These are phyloP conservation scores for Heterodera schachtii DNA, from an alignment of 1,140 invertebrate species.

Conservation along the genomic window DNA sequence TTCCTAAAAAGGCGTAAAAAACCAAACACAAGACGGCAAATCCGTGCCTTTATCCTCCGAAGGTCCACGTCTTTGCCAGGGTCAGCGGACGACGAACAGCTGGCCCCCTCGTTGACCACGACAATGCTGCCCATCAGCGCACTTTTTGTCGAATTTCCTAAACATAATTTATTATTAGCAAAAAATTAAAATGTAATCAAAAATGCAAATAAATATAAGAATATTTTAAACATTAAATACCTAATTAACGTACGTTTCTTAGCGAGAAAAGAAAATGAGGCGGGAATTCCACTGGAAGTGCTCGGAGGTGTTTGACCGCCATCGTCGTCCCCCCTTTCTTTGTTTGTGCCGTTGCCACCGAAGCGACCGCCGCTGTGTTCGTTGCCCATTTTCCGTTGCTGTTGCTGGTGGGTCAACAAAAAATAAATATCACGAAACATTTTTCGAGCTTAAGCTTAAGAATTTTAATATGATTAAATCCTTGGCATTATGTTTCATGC, in stretches of 20 bases:
- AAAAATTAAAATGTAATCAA: neutral
- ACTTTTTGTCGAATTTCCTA: slow-evolving; percentile 31
- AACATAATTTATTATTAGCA: slow-evolving; percentile 6
- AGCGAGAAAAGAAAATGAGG: slow-evolving; percentile 39
- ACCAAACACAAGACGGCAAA: neutral
- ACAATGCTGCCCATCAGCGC: slow-evolving; percentile 38
- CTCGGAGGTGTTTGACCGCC: slow-evolving; percentile 16
- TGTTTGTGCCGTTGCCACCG: neutral
- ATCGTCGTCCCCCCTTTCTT: slow-evolving; percentile 1
- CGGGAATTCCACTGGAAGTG: slow-evolving; percentile 26
- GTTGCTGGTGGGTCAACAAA: neutral
- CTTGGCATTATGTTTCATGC: too few relatives aligned
- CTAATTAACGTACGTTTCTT: slow-evolving; percentile 20
- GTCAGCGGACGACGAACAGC: slow-evolving; percentile 34
- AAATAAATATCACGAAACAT: too few relatives aligned
- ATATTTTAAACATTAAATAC: neutral
- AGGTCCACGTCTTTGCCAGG: slow-evolving; percentile 53
- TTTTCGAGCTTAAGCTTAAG: too few relatives aligned
- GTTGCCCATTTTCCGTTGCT: slow-evolving; percentile 10
- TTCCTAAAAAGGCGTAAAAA: slow-evolving; percentile 33
- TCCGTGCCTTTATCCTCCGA: slow-evolving; percentile 46
- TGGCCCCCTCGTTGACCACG: slow-evolving; percentile 45
- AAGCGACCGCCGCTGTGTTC: slow-evolving; percentile 20
- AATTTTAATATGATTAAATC: too few relatives aligned
- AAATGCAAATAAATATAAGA: neutral